These are phyloP conservation scores for Drosophila fuyamai DNA, from an alignment of 1,140 invertebrate genomes.

Conservation along the genomic window DNA sequence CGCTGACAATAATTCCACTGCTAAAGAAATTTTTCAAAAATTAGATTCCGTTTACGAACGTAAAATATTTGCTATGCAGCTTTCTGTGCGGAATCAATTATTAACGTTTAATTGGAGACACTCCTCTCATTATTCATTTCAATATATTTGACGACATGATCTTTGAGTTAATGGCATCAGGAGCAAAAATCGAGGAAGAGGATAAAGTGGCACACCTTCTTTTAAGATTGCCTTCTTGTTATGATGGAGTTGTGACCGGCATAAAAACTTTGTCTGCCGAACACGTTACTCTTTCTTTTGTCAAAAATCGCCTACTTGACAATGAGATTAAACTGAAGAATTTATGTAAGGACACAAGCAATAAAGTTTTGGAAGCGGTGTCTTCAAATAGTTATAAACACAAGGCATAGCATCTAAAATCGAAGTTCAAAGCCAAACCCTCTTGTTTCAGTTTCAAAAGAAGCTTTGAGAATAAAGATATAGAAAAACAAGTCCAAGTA, in stretches of 20 bases:
- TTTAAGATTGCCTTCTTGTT: slow-evolving; percentile 1
- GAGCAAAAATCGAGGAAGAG: slow-evolving; percentile 79
- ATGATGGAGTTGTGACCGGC: slow-evolving; percentile 5
- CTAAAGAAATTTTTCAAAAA: slow-evolving; percentile 73
- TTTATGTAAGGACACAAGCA: background rate
- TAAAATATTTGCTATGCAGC: slow-evolving; percentile 81
- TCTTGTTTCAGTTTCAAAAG: slow-evolving; percentile 1
- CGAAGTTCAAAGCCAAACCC: slow-evolving; percentile 7
- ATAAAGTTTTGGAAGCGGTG: slow-evolving; percentile 4
- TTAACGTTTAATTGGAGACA: slow-evolving; percentile 76
- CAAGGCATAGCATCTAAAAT: background rate
- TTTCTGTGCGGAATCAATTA: slow-evolving; percentile 78
- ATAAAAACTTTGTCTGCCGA: slow-evolving; percentile 8
- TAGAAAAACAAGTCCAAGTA: background rate
- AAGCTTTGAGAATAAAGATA: background rate
- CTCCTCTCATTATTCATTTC: slow-evolving; percentile 76
- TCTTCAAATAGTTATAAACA: slow-evolving; percentile 8
- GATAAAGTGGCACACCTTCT: slow-evolving; percentile 61
- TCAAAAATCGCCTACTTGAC: background rate
- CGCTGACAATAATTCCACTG: slow-evolving; percentile 60
- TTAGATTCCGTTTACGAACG: slow-evolving; percentile 83
- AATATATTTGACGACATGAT: slow-evolving; percentile 81
- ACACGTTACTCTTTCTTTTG: background rate
- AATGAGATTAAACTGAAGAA: background rate
- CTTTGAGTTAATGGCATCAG: slow-evolving; percentile 64